Percentiles rank a stretch among this genome's conserved stretches.
Evolutionary conservation across 2,888 invertebrate species (phyloP).

Genomic region (Portevinia maculata): DNA sequence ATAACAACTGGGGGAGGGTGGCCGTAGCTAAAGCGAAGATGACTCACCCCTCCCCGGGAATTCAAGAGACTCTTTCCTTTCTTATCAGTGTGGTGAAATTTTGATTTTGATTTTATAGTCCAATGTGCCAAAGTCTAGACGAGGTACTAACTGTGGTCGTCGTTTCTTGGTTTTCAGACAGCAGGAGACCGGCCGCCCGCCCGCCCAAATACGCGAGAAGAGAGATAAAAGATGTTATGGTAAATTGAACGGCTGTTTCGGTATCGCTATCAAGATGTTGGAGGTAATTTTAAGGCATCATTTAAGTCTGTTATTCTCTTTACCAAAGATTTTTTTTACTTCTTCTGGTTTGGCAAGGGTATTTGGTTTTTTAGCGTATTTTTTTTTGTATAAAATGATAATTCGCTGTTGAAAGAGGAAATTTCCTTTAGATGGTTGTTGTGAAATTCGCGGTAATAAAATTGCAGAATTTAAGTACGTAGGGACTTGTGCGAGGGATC

Average conservation of each 20-base stretch:
- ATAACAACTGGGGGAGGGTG: conserved; percentile 11
- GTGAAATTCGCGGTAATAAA: conserved; percentile 63
- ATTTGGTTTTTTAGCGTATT: conserved; percentile 44
- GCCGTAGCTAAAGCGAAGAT: neutral
- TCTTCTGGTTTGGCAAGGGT: conserved; percentile 29
- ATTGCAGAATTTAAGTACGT: conserved; percentile 67
- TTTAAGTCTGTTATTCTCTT: conserved; percentile 70
- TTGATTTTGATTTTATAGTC: conserved; percentile 74
- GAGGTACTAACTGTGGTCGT: conserved; percentile 70
- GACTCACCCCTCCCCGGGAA: conserved; percentile 30
- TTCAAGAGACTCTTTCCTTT: conserved; percentile 5
- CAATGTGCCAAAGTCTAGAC: conserved; percentile 74
- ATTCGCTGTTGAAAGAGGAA: conserved; percentile 68
- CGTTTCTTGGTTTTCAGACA: conserved; percentile 27
- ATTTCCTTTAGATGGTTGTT: conserved; percentile 42
- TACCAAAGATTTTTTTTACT: conserved; percentile 7
- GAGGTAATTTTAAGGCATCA: conserved; percentile 71
- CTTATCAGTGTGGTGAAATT: conserved; percentile 73
- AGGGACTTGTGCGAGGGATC: conserved; percentile 45
- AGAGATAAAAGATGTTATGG: conserved; percentile 69
- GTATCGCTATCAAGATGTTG: conserved; percentile 71
- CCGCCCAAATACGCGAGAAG: conserved; percentile 10
- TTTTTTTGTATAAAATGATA: conserved; percentile 69
- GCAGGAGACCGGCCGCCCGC: neutral
- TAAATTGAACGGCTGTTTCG: conserved; percentile 74